Evolutionary conservation across 2,888 invertebrate species (phyloP).

Genomic region (Netelia virgata): DNA sequence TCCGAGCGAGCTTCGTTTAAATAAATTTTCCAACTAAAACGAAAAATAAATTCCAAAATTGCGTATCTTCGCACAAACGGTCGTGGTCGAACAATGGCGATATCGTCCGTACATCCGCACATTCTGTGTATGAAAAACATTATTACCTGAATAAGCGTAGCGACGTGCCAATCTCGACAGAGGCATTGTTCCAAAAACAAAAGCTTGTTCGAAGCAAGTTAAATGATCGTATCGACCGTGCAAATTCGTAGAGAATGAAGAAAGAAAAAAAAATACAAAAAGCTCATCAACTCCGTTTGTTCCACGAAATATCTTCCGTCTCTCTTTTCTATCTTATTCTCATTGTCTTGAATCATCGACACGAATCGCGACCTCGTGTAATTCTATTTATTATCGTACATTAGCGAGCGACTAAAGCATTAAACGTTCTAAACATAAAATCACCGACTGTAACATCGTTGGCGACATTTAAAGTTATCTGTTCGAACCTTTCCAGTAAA

Average conservation of each 20-base stretch:
- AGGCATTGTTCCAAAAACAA: neutral
- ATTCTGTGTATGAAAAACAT: no score
- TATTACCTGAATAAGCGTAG: no score
- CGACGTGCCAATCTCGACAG: no score
- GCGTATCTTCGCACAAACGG: neutral
- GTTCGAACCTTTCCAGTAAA: constrained; percentile 84
- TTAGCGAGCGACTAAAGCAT: constrained; percentile 23
- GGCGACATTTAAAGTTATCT: constrained; percentile 81
- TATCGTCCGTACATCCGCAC: no score
- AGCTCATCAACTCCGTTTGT: constrained; percentile 15
- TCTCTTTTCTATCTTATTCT: constrained; percentile 1
- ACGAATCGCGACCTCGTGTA: constrained; percentile 51
- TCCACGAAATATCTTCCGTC: constrained; percentile 31
- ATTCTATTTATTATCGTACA: constrained; percentile 22
- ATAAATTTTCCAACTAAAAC: constrained; percentile 16
- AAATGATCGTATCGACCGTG: neutral
- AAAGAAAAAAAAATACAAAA: constrained; percentile 1
- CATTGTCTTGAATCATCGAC: neutral
- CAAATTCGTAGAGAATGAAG: neutral
- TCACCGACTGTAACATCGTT: constrained; percentile 67
- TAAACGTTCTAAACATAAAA: constrained; percentile 38
- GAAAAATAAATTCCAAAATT: neutral
- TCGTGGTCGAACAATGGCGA: neutral
- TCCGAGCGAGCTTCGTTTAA: constrained; percentile 3
- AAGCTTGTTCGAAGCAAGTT: neutral